Percentiles rank a stretch among this genome's conserved stretches.
Evolutionary conservation across 1,140 invertebrate species (phyloP).

Genomic region (Cydia splendana): DNA sequence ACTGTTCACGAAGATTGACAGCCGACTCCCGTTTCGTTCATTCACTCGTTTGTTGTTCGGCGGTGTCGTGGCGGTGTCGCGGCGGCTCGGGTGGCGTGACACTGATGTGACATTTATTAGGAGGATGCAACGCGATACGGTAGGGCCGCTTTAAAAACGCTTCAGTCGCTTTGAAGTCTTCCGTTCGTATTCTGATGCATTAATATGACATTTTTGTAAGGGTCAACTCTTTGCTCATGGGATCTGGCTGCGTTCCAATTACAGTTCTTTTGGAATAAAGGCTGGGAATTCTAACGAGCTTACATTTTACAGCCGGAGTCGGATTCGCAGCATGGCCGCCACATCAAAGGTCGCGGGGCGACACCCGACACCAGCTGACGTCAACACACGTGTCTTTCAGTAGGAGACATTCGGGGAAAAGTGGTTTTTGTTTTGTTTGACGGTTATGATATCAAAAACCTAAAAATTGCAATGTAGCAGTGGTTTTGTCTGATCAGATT

Average conservation of each 20-base stretch:
- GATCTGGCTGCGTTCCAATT: slow-evolving; percentile 13
- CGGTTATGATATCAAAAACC: not conserved
- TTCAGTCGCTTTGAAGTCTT: slow-evolving; percentile 18
- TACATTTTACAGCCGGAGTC: slow-evolving; percentile 39
- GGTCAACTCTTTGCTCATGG: slow-evolving; percentile 14
- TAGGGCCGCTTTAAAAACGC: not conserved
- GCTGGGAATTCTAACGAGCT: slow-evolving; percentile 42
- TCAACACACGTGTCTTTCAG: not conserved
- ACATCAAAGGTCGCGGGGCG: slow-evolving; percentile 45
- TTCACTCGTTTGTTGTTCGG: slow-evolving; percentile 11
- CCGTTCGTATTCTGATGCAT: slow-evolving; percentile 8
- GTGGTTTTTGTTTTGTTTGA: not conserved
- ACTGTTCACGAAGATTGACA: slow-evolving; percentile 31
- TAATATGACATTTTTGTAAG: slow-evolving; percentile 24
- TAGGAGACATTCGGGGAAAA: slow-evolving; percentile 12
- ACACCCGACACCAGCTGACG: slow-evolving; percentile 14
- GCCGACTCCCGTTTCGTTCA: slow-evolving; percentile 15
- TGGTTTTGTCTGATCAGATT: too few species aligned
- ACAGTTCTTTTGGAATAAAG: slow-evolving; percentile 21
- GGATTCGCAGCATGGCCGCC: slow-evolving; percentile 32
- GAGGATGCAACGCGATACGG: slow-evolving; percentile 42
- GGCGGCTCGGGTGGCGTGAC: slow-evolving; percentile 18
- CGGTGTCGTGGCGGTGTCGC: not conserved
- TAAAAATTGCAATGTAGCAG: not conserved
- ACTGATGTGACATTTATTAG: slow-evolving; percentile 43